Conservation (phyloP, 2,888 invertebrate genomes). For the Catocala fraxini region DNA sequence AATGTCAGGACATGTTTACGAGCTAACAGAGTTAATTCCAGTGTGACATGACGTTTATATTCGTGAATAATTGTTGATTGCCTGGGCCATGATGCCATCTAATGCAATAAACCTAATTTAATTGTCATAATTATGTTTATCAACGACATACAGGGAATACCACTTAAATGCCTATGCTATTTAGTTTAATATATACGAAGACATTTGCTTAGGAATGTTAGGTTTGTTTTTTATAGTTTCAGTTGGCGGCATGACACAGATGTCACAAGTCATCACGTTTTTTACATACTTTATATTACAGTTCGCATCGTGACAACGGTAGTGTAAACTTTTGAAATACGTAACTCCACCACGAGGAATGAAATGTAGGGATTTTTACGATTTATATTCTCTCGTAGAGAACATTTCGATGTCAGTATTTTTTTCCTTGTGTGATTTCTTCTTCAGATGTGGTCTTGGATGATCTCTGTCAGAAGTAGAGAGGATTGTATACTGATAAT, state of each 20-base stretch:
- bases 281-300: slow-evolving; percentile 16
- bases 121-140: slow-evolving; percentile 49
- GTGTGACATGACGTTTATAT: slow-evolving; percentile 85
- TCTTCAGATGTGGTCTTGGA: too few species aligned
- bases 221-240: slow-evolving; percentile 15
- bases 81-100: slow-evolving; percentile 56
- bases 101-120: slow-evolving; percentile 57
- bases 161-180: slow-evolving; percentile 6
- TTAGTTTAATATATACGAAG: slow-evolving; percentile 5
- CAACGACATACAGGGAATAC: slow-evolving; percentile 19
- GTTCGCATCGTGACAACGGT: slow-evolving; percentile 12
- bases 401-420: not conserved
- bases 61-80: slow-evolving; percentile 85
- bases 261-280: slow-evolving; percentile 21
- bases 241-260: slow-evolving; percentile 7
- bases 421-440: too few species aligned
- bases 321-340: slow-evolving; percentile 12
- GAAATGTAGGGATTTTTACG: slow-evolving; percentile 7
- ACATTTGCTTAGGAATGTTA: slow-evolving; percentile 15
- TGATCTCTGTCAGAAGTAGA: too few species aligned
- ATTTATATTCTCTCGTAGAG: slow-evolving; percentile 9
- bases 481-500: too few species aligned
- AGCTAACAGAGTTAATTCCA: slow-evolving; percentile 86
- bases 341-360: slow-evolving; percentile 9
- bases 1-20: slow-evolving; percentile 85